phyloP scores from a whole-genome alignment of 2,113 vertebrate genomes.

The Seriola rivoliana region DNA sequence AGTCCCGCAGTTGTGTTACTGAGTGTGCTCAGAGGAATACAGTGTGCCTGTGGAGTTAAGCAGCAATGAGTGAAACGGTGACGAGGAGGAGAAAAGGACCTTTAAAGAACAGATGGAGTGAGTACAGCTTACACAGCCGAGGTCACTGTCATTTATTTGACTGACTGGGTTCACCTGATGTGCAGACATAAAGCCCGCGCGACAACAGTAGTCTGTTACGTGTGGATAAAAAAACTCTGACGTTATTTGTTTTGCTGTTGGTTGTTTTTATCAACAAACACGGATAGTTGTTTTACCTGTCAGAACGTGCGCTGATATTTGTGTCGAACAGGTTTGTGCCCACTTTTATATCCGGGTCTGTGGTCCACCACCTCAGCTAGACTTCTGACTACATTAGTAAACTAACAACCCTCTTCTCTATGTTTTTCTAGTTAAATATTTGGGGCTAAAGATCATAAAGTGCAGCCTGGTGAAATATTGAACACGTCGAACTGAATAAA shows the following conservation, averaged over 20 bases:
- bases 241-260: too few relatives aligned
- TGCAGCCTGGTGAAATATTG: background rate
- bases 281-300: background rate
- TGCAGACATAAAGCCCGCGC: too few relatives aligned
- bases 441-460: background rate
- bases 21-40: background rate
- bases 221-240: too few relatives aligned
- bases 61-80: slow-evolving; percentile 65
- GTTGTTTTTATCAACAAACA: background rate
- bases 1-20: background rate
- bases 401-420: too few relatives aligned
- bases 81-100: slow-evolving; percentile 28
- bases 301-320: background rate
- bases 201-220: too few relatives aligned
- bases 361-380: background rate
- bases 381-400: background rate
- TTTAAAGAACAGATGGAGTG: slow-evolving; percentile 70
- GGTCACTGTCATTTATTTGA: background rate
- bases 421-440: too few relatives aligned
- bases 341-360: background rate
- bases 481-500: background rate
- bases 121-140: slow-evolving; percentile 41
- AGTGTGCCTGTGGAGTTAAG: background rate
- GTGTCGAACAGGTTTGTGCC: background rate
- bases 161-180: background rate